Evolutionary conservation across 2,113 vertebrate genomes (phyloP).

Genomic region (Enhydra lutris): DNA sequence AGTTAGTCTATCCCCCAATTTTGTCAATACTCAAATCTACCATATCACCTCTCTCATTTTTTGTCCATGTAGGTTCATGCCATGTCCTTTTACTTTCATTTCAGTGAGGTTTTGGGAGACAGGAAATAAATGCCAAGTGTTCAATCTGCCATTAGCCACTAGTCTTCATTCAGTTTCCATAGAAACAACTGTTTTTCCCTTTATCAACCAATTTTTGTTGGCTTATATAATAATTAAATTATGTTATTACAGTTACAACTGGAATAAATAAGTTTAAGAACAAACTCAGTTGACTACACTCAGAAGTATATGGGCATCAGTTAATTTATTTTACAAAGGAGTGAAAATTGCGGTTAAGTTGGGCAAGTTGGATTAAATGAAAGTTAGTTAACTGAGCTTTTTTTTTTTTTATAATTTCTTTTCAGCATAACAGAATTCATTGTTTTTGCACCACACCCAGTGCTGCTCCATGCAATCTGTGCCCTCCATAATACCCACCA

Average conservation of each 20-base stretch:
- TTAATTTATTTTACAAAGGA: conserved; percentile 36
- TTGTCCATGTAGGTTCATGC: not conserved
- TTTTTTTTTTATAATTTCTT: not conserved
- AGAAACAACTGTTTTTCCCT: not conserved
- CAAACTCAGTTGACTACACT: not conserved
- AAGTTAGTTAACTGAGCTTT: conserved; percentile 31
- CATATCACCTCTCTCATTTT: not conserved
- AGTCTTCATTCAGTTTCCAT: not conserved
- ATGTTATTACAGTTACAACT: not conserved
- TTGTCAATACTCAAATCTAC: not conserved
- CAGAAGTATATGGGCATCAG: not conserved
- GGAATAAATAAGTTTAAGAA: conserved; percentile 10
- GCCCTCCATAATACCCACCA: too few relatives aligned
- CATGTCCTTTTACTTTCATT: not conserved
- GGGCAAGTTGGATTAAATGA: not conserved
- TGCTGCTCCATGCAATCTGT: too few relatives aligned
- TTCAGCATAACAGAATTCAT: too few relatives aligned
- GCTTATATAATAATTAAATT: conserved; percentile 40
- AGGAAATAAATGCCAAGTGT: not conserved
- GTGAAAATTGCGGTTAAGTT: not conserved
- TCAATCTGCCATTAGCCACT: not conserved
- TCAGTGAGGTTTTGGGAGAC: conserved; percentile 11
- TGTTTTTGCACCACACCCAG: too few relatives aligned
- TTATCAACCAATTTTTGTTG: not conserved
- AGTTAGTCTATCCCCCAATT: not conserved